phyloP scores from a whole-genome alignment of 2,113 vertebrate genomes.

The Spilogale gracilis region DNA sequence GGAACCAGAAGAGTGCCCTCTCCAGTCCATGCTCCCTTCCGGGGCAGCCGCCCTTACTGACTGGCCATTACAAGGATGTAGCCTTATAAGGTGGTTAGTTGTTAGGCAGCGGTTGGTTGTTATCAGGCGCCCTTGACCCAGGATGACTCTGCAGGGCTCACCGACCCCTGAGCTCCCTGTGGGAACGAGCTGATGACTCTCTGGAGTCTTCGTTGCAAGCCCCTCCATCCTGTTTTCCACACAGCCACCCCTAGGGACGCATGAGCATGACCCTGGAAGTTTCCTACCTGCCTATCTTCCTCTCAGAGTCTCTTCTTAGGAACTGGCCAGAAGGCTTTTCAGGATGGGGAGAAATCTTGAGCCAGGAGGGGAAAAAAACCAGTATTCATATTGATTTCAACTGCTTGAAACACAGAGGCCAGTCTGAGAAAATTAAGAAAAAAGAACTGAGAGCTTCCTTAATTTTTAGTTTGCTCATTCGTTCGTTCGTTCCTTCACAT shows the following conservation, averaged over 20 bases:
- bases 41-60: background rate
- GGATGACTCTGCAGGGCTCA: background rate
- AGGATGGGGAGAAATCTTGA: background rate
- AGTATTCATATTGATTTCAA: background rate
- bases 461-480: background rate
- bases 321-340: background rate
- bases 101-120: background rate
- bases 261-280: background rate
- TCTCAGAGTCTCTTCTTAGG: background rate
- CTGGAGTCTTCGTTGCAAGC: background rate
- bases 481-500: background rate
- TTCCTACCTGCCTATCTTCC: background rate
- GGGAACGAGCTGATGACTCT: background rate
- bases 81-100: too few relatives aligned
- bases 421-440: background rate
- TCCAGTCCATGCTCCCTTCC: background rate
- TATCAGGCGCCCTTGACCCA: background rate
- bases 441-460: background rate
- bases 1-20: background rate
- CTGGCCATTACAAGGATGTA: background rate
- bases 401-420: background rate
- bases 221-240: background rate
- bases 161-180: background rate
- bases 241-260: background rate
- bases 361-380: background rate